A percentile compares a stretch with the other conserved stretches of the same genome.
Conservation (phyloP, 1,140 invertebrate species). For the Pachypeltis micranthus region DNA sequence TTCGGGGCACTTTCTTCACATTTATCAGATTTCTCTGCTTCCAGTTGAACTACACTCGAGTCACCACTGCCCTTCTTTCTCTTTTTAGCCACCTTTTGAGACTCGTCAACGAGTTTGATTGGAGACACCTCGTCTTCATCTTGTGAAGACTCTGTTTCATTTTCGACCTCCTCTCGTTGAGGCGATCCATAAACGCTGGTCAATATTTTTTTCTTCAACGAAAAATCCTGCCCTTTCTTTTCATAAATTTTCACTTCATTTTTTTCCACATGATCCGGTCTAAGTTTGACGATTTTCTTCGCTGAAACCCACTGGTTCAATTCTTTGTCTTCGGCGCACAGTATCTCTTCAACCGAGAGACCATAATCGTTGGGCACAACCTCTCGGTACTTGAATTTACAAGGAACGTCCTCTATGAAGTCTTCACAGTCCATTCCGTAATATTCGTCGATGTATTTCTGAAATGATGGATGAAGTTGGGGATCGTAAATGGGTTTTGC, state of each 20-base stretch:
- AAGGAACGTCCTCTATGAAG: conserved; percentile 78
- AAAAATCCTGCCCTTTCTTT: conserved; percentile 57
- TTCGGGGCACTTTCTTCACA: too few species aligned
- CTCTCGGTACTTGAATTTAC: conserved; percentile 85
- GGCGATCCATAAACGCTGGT: conserved; percentile 54
- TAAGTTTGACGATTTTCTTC: conserved; percentile 74
- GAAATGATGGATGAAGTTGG: conserved; percentile 55
- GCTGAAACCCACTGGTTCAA: conserved; percentile 89
- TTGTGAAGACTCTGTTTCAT: conserved; percentile 22
- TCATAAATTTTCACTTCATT: conserved; percentile 65
- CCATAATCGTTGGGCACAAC: conserved; percentile 85
- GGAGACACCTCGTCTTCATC: conserved; percentile 20
- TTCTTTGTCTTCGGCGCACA: conserved; percentile 81
- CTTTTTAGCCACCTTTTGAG: conserved; percentile 23
- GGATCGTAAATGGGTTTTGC: conserved; percentile 57
- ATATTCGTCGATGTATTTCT: conserved; percentile 87
- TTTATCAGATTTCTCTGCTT: too few species aligned
- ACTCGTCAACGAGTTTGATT: conserved; percentile 7
- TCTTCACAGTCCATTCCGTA: conserved; percentile 92
- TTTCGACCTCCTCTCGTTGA: conserved; percentile 10
- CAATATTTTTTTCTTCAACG: conserved; percentile 71
- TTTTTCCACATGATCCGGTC: conserved; percentile 63
- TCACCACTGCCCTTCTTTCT: conserved; percentile 20
- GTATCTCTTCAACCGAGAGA: conserved; percentile 78
- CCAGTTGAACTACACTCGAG: background rate